A percentile compares a stretch with the other conserved stretches of the same genome.
These are phyloP conservation scores for Ferrisia virgata DNA, from an alignment of 2,888 invertebrate species.

Conservation along the genomic window DNA sequence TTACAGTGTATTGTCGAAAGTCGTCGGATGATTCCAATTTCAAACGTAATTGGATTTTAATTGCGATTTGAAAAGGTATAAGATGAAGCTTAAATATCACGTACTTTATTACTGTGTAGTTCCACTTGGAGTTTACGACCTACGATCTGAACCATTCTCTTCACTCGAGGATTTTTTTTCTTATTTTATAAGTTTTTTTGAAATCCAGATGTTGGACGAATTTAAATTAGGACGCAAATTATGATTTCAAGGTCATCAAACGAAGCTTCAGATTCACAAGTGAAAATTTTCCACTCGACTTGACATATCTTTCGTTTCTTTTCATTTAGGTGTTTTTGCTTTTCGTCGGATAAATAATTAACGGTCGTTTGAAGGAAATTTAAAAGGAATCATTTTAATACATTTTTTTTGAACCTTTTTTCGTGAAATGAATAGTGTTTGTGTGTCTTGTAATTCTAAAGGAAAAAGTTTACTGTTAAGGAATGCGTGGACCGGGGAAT, in stretches of 20 bases:
- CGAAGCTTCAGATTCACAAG: background rate
- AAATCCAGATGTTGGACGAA: background rate
- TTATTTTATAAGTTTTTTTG: background rate
- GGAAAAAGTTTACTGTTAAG: too few relatives aligned
- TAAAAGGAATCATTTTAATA: background rate
- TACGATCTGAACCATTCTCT: too few relatives aligned
- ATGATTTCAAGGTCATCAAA: background rate
- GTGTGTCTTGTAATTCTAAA: too few relatives aligned
- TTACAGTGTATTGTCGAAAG: background rate
- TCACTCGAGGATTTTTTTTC: too few relatives aligned
- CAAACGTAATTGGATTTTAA: background rate
- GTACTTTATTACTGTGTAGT: too few relatives aligned
- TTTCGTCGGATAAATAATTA: background rate
- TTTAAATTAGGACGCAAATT: background rate
- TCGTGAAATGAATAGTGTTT: too few relatives aligned
- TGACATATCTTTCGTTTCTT: background rate
- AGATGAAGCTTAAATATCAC: too few relatives aligned
- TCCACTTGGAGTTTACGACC: too few relatives aligned
- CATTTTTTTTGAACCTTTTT: too few relatives aligned
- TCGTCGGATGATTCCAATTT: background rate
- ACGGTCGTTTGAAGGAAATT: background rate
- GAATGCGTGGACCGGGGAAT: too few relatives aligned
- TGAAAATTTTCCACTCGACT: background rate
- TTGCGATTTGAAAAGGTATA: too few relatives aligned
- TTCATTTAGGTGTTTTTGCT: background rate